Evolutionary conservation across 1,140 invertebrate species (phyloP), one percentile per base, ranked within the genome.

Genomic region (Nylanderia fulva): DNA sequence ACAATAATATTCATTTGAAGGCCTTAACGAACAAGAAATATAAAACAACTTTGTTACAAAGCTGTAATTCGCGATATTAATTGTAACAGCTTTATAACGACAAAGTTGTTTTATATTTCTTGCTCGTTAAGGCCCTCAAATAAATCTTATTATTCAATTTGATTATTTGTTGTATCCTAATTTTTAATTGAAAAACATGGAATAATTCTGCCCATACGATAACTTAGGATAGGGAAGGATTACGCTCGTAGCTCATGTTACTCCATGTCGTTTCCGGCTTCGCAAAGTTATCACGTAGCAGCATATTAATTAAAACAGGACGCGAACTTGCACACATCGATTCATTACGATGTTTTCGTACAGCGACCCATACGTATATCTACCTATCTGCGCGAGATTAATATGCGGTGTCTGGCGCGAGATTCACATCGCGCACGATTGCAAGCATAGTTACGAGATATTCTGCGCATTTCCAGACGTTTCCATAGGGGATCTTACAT

Each of bases 401-500:
- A 77, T 77, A 48, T 64, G 42, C 39, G 27, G 29, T 64, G 58
- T 13, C 21, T n/a, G 74, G 27, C 33, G 52, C 33, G 74, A 77
- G 74, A 64, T 64, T 77, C 39, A 42, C 58, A 48, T 27, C 58
- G 39, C 21, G 8, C 5, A 58, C 58, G 58, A 64, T 77, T 27
- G 39, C 56, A 27, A 21, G 39, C 24, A 76, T 63, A 63, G 29
- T 27, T 60, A 60, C n/a, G 74, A 64, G 36, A 54, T 63, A 64
- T 77, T 64, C 74, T 76, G 58, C 24, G 58, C 74, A 76, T 63
- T 76, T 63, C 9, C 74, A 76, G 24, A 76, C 74, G 18, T 63
- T 58, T 29, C 39, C 48, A 42, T 77, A 48, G 7, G 21, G 7
- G 21, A n/a, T 48, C 13, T 64, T 29, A 24, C 24, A 27, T 29